Evolutionary conservation across 2,797 vertebrate species (phyloP).

Genomic region (Sebastes umbrosus): DNA sequence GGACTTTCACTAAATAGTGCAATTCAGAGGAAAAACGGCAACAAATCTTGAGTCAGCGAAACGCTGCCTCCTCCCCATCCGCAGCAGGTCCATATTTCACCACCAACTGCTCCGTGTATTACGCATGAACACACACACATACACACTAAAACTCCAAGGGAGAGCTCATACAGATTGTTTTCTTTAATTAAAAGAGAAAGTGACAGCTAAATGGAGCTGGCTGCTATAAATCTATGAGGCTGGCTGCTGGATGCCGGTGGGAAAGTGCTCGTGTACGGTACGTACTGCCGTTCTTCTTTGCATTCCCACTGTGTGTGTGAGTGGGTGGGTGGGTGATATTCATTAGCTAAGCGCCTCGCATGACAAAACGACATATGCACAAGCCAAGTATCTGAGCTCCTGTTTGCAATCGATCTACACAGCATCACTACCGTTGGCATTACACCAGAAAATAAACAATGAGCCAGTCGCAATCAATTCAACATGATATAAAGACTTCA

Average conservation of each 20-base stretch:
- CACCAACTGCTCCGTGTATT: background rate
- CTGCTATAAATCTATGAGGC: conserved; percentile 14
- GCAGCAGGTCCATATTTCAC: conserved; percentile 34
- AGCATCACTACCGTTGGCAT: background rate
- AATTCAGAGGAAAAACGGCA: conserved; percentile 34
- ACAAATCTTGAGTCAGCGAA: conserved; percentile 46
- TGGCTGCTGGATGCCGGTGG: background rate
- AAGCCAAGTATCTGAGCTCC: conserved; percentile 2
- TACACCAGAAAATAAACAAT: background rate
- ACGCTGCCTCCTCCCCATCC: background rate
- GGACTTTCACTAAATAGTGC: conserved; percentile 37
- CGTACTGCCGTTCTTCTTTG: background rate
- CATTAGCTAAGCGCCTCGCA: conserved; percentile 3
- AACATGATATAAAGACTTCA: background rate
- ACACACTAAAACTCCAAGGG: background rate
- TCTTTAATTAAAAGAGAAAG: conserved; percentile 49
- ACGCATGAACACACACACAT: background rate
- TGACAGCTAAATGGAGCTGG: conserved; percentile 7
- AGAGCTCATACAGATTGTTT: background rate
- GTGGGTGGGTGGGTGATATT: background rate
- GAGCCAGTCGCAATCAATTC: background rate
- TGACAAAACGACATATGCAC: conserved; percentile 14
- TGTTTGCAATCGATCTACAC: background rate
- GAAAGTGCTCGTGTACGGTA: background rate
- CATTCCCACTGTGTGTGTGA: background rate